Evolutionary conservation across 2,797 vertebrate species (phyloP).

Genomic region (Macropodus opercularis): DNA sequence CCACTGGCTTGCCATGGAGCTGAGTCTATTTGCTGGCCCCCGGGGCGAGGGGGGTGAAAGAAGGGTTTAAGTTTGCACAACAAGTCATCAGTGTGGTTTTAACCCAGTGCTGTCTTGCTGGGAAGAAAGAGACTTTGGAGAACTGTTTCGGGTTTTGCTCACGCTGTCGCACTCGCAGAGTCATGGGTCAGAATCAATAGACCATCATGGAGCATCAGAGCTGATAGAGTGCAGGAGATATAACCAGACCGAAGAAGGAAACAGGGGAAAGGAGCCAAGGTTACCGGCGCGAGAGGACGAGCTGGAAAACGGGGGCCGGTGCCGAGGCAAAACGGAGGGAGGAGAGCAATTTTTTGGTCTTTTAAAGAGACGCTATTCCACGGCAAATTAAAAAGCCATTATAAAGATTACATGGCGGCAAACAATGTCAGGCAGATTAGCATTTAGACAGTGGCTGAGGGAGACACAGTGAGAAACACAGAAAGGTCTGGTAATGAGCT

Average conservation of each 20-base stretch:
- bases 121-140: conserved; percentile 60
- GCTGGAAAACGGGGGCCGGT: conserved; percentile 5
- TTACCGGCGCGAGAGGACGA: conserved; percentile 41
- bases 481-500: conserved; percentile 80
- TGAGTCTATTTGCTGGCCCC: conserved; percentile 73
- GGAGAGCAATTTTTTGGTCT: conserved; percentile 70
- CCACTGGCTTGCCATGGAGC: conserved; percentile 64
- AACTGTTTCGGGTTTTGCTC: conserved; percentile 49
- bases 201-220: conserved; percentile 57
- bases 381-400: conserved; percentile 85
- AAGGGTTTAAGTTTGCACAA: conserved; percentile 67
- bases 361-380: conserved; percentile 81
- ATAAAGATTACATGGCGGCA: conserved; percentile 81
- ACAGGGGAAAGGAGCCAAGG: conserved; percentile 38
- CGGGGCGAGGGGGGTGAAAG: conserved; percentile 36
- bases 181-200: conserved; percentile 74
- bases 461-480: conserved; percentile 72
- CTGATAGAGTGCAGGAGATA: conserved; percentile 47
- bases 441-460: conserved; percentile 77
- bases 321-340: conserved; percentile 47
- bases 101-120: conserved; percentile 65
- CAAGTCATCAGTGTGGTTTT: conserved; percentile 70
- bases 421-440: conserved; percentile 82
- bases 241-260: conserved; percentile 39
- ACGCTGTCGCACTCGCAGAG: conserved; percentile 42